Percentiles rank a stretch among this genome's conserved stretches.
phyloP scores from a whole-genome alignment of 2,113 vertebrate species.

The Hyperopisus bebe region DNA sequence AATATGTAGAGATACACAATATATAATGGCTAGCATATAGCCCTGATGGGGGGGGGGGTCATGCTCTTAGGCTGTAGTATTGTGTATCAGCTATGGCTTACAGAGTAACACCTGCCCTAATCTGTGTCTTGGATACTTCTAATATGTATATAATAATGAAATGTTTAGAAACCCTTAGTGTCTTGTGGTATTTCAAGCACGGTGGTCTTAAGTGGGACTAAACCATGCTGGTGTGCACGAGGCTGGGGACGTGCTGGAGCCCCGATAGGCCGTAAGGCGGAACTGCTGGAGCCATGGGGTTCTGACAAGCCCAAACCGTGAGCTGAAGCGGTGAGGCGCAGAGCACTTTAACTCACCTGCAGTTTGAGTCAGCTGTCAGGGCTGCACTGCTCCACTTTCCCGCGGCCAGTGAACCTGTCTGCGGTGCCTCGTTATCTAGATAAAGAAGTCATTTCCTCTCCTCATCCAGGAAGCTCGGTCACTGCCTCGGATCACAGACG shows the following conservation, averaged over 20 bases:
- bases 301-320: background rate
- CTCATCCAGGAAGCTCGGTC: background rate
- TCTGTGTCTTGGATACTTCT: background rate
- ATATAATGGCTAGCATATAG: background rate
- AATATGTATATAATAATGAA: background rate
- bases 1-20: background rate
- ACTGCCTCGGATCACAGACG: background rate
- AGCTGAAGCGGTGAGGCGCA: background rate
- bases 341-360: background rate
- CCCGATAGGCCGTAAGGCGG: background rate
- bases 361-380: background rate
- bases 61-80: background rate
- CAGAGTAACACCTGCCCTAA: background rate
- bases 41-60: background rate
- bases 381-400: background rate
- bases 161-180: background rate
- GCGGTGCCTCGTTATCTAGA: background rate
- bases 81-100: background rate
- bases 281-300: background rate
- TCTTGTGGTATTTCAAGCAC: background rate
- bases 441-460: constrained; percentile 6
- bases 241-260: background rate
- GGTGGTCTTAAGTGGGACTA: background rate
- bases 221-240: background rate
- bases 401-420: background rate